Percentiles rank a stretch among this genome's conserved stretches.
phyloP scores from a whole-genome alignment of 2,113 vertebrate genomes.

The Chascanopsetta lugubris region DNA sequence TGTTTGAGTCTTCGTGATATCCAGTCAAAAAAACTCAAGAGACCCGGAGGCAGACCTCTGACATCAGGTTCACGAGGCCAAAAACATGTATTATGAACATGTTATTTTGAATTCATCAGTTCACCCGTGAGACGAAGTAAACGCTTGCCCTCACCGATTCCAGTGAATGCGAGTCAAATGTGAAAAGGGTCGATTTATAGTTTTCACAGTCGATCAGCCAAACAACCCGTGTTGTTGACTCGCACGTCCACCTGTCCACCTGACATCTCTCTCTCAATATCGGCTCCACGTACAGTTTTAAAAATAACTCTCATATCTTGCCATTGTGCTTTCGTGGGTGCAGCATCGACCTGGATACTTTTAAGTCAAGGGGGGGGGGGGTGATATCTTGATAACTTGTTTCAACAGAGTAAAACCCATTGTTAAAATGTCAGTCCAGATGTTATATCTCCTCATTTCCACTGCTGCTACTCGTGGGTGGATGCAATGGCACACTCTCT shows the following conservation, averaged over 20 bases:
- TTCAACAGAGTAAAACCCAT: constrained; percentile 13
- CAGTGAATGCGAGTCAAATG: too few relatives aligned
- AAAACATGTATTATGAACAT: not conserved
- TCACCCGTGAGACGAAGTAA: too few relatives aligned
- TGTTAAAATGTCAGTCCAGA: constrained; percentile 35
- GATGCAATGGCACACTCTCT: too few relatives aligned
- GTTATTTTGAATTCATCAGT: not conserved
- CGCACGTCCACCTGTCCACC: not conserved
- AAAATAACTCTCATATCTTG: too few relatives aligned
- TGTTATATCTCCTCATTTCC: constrained; percentile 35
- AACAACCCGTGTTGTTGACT: not conserved
- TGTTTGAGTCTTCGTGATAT: not conserved
- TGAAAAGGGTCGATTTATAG: not conserved
- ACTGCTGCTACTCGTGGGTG: not conserved
- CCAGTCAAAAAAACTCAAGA: not conserved
- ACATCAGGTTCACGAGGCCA: not conserved
- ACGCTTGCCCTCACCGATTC: too few relatives aligned
- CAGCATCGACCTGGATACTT: not conserved
- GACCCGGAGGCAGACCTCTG: not conserved
- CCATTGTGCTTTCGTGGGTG: too few relatives aligned
- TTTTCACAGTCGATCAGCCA: not conserved
- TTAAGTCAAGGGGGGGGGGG: not conserved
- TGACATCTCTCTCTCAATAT: not conserved
- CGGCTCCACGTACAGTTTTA: too few relatives aligned
- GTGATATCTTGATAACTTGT: constrained; percentile 17